A percentile compares a stretch with the other conserved stretches of the same genome.
Evolutionary conservation across 1,140 invertebrate species (phyloP).

Genomic region (Drosophila nigrodunni): DNA sequence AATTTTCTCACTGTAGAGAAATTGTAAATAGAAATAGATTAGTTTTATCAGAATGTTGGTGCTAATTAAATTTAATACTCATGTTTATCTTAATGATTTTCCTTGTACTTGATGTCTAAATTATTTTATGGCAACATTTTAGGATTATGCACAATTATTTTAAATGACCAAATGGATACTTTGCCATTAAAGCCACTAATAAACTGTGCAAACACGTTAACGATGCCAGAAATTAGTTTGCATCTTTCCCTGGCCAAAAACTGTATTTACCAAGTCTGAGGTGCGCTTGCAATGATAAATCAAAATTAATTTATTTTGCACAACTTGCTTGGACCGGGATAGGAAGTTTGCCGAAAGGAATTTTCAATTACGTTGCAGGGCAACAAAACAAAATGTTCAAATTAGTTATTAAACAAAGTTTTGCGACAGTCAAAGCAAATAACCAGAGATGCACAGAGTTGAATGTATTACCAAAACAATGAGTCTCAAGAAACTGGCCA

Average conservation of each 20-base stretch:
- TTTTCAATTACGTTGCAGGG: conserved; percentile 64
- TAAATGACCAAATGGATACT: conserved; percentile 18
- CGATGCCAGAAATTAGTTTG: conserved; percentile 32
- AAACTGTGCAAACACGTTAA: conserved; percentile 14
- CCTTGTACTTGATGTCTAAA: not conserved
- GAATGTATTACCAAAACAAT: not conserved
- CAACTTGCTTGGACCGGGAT: conserved; percentile 21
- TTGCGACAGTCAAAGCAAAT: conserved; percentile 38
- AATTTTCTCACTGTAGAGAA: not conserved
- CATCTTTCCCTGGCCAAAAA: conserved; percentile 30
- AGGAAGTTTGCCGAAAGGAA: conserved; percentile 59
- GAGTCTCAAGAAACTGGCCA: not conserved
- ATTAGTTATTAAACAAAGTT: conserved; percentile 76
- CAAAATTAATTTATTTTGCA: conserved; percentile 63
- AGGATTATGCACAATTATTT: conserved; percentile 59
- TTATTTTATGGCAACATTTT: conserved; percentile 46
- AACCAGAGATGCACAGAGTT: not conserved
- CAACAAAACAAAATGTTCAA: conserved; percentile 60
- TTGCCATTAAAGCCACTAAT: conserved; percentile 3
- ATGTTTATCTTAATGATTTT: conserved; percentile 14
- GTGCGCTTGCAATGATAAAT: conserved; percentile 50
- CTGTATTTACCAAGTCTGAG: conserved; percentile 16
- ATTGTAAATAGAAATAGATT: not conserved
- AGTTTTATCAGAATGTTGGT: not conserved
- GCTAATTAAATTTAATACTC: not conserved